Base-by-base conservation (phyloP, 2,888 invertebrate genomes). In the Microplitis manilae region DNA sequence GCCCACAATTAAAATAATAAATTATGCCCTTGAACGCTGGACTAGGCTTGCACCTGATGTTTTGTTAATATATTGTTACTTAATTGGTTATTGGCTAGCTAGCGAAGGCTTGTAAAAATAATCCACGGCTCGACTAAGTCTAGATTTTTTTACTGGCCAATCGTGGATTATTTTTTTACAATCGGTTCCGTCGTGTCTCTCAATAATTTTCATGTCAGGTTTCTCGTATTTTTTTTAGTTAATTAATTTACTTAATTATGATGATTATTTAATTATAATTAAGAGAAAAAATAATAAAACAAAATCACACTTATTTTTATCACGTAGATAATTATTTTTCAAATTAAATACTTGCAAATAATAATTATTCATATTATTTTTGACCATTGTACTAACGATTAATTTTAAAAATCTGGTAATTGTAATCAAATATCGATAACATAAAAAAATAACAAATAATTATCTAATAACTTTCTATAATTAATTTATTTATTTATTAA, bases 61-160 rank as follows among this genome's bases (percentile, higher is more conserved):
- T 30, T 30, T 81, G 69, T 79, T 73, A 68, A 30, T 68, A 20
- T 15, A 62, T 40, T 76, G 76, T 15, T 59, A 60, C 62, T 50
- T 59, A 59, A 70, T 60, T 41, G 13, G 8, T 60, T 73, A n/a
- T 39, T 67, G 7, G 38, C 60, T 20, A 65, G 50, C 50, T 59
- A 64, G 65, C 65, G 74, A 75, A 72, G 70, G 50, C 50, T 8
- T 20, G 20, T 20, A 50, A 50, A 50, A 50, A 13, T 50, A 8
- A 83, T 84, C 86, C 83, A 83, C 83, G 85, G 83, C 86, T 87
- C 85, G 85, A 87, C 86, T 87, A 87, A 86, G 85, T 85, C 85
- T 86, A 86, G 87, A 78, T 78, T 72, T 81, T 82, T 81, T 88
- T 88, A 89, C 88, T 89, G 89, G 89, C 89, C 89, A 89, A 89